Conservation (phyloP, 1,140 invertebrate species). For the Stenopsyche tienmushanensis region DNA sequence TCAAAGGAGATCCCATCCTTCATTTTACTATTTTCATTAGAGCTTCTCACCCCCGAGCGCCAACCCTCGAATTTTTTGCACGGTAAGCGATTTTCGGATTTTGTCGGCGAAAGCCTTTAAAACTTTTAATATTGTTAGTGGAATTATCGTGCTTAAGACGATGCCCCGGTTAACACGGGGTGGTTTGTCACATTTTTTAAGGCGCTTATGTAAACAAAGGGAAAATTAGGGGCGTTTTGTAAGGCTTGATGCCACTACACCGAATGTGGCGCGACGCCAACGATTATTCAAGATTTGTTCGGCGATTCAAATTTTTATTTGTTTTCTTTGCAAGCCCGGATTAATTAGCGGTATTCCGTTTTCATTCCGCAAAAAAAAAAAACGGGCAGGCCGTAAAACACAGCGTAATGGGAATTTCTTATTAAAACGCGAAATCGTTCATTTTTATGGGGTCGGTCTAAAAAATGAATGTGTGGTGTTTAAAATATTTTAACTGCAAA, state of each 20-base stretch:
- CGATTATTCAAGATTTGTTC: no score
- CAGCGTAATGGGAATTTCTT: no score
- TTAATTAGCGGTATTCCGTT: no score
- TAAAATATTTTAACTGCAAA: no score
- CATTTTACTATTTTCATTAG: constrained; percentile 4
- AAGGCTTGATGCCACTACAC: not conserved
- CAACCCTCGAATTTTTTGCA: not conserved
- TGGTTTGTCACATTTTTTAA: constrained; percentile 28
- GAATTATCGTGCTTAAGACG: not conserved
- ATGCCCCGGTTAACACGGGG: not conserved
- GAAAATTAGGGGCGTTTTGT: constrained; percentile 2
- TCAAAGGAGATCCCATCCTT: not conserved
- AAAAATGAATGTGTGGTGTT: no score
- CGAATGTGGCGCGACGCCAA: no score
- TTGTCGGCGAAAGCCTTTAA: not conserved
- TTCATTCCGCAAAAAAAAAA: no score
- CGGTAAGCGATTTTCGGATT: not conserved
- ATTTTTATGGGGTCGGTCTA: no score
- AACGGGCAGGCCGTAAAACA: no score
- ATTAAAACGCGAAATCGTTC: no score
- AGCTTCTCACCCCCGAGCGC: not conserved
- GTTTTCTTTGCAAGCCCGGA: no score
- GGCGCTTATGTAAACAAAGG: constrained; percentile 10
- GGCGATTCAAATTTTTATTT: no score
- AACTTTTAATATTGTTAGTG: constrained; percentile 26